Evolutionary conservation across 2,888 invertebrate species (phyloP), one percentile per base, ranked within the genome.

Genomic region (Drosophila setosimentum): DNA sequence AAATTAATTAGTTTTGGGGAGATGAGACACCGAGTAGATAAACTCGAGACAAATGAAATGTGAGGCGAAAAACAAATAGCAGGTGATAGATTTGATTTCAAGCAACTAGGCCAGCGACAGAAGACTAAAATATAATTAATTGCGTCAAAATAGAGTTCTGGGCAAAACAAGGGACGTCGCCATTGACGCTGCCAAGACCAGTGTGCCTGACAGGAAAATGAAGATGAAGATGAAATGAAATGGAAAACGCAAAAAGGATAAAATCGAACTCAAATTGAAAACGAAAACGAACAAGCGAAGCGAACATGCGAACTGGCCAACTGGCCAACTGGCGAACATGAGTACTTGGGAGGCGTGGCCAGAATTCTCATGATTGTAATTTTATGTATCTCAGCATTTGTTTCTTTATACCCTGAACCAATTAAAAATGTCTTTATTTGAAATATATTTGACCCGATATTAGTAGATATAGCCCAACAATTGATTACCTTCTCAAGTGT

Each of bases 131-230:
- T 54, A 67, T 63, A 68, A 64, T 63, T 63, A 57, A 68, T 68
- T 63, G 68, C 27, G 63, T 40, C 32, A 55, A 42, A 37, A 33
- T 32, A 37, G 18, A 24, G 35, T 35, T 35, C 21, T 29, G 33
- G 42, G 29, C 24, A 27, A 3, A 5, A n/a, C 27, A 7, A 13
- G 16, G 10, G 48, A 24, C 16, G 74, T 53, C 18, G 54, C 51
- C 16, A 42, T n/a, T 33, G 51, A 29, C 45, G 40, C 50, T 49
- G 70, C 65, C 64, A 65, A 18, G 42, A 42, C 51, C 63, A 64
- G 69, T 68, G 45, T 62, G 62, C 64, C 69, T 62, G 48, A 57
- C 73, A 74, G 65, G 65, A 78, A 80, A 79, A 82, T 75, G 65
- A 82, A 79, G 68, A 82, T 76, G 82, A 82, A 27, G 27, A 37